Base-by-base conservation (phyloP, 2,888 invertebrate species). In the Drosophila multiciliata region DNA sequence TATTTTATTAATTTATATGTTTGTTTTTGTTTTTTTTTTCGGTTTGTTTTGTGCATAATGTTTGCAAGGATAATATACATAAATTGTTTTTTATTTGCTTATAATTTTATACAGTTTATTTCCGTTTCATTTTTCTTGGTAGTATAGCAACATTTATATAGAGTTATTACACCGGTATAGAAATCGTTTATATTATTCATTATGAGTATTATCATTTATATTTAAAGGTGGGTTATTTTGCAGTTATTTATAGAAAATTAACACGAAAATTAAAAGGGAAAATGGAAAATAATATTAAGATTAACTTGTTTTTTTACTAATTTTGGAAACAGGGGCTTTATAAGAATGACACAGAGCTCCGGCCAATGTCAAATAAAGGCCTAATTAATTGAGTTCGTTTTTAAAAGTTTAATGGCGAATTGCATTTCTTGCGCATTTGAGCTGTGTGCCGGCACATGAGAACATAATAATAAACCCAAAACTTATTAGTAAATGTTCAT, bases 151-250 rank as follows among this genome's bases (percentile, higher is more conserved):
- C 57, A 64, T 82, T 83, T 61, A 71, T 78, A 20, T 70, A 61
- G 60, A 52, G 66, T 76, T 68, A 59, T 70, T 66, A 68, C 66
- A 67, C 66, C 64, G 59, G 67, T 70, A 73, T 80, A 79, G 72
- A 80, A 74, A 72, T 81, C 65, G 69, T 66, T 68, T 64, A 73
- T 66, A 61, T 85, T 66, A 71, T 76, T 75, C 69, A 57, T 68
- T 73, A 65, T 73, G 72, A 59, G 77, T 77, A 63, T 75, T 83
- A 78, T 78, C 33, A 62, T 89, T 88, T 83, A 87, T 78, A 79
- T 77, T 82, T 90, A 90, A 89, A 91, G 90, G 90, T 91, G 90
- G 90, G 90, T 91, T 91, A 91, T 89, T 91, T 91, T 91, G 90
- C 91, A 91, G 80, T 89, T 78, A 84, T 82, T 89, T 82, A 82